A percentile compares a stretch with the other conserved stretches of the same genome.
These are phyloP conservation scores for Isotomurus palustris DNA, from an alignment of 2,888 invertebrate species.

Conservation along the genomic window DNA sequence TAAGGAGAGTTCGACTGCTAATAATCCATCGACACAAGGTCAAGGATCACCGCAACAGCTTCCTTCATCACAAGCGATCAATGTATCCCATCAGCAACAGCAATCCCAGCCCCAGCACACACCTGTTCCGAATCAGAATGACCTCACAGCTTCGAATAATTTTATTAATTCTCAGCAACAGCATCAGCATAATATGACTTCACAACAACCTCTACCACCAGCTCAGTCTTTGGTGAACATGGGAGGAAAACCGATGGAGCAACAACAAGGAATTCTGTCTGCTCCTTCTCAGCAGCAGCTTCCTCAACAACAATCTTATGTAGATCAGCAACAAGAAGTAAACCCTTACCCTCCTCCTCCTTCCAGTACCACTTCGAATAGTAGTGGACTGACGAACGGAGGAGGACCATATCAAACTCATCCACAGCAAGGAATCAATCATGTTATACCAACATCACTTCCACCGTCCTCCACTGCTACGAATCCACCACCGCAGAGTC, in stretches of 20 bases:
- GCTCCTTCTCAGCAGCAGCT: slow-evolving; percentile 17
- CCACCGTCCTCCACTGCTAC: slow-evolving; percentile 7
- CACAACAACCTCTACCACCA: slow-evolving; percentile 27
- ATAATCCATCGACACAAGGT: slow-evolving; percentile 17
- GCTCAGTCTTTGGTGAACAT: no score
- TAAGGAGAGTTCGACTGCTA: slow-evolving; percentile 20
- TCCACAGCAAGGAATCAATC: no score
- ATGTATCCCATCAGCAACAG: no score
- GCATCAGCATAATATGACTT: slow-evolving; percentile 20
- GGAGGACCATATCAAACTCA: no score
- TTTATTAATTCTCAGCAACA: no score
- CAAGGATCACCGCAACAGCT: slow-evolving; percentile 30
- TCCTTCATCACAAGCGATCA: no score
- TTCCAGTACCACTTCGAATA: background rate
- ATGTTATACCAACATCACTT: slow-evolving; percentile 9
- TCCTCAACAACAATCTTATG: slow-evolving; percentile 15
- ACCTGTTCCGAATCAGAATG: no score
- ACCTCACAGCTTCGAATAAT: no score
- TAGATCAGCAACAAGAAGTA: slow-evolving; percentile 12
- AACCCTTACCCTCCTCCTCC: background rate
- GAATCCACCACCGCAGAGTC: no score
- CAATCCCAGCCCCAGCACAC: no score
- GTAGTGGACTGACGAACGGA: background rate
- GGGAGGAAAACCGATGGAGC: no score
- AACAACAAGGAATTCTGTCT: no score